Evolutionary conservation across 1,140 invertebrate species (phyloP), one percentile per base, ranked within the genome.

Genomic region (Camponotus vicinus): DNA sequence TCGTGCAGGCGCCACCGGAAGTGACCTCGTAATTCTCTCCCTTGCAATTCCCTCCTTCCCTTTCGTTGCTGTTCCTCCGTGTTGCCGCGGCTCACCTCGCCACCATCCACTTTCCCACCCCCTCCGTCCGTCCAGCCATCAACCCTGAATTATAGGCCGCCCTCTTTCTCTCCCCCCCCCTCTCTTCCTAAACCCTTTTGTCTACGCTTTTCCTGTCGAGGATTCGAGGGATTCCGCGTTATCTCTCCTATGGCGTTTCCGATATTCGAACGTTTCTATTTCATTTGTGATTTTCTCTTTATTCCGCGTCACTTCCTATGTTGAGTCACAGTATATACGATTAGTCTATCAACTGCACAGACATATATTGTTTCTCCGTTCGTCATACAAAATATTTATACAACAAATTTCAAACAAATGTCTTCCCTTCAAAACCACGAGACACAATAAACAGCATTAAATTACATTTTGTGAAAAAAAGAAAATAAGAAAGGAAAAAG

Each of bases 11-110:
- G 92, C 94, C 94, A 95, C 94, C 93, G 94, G 94, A 95, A 94
- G 94, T 94, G 94, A 95, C 94, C 94, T 93, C 94, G 94, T 95
- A 95, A 95, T 95, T 95, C 94, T 95, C 93, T 83, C 79, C 94
- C 94, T 93, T 94, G 94, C 95, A 95, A 95, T 95, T 95, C 94
- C 94, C 83, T 9, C 59, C 32, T 34, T 67, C 52, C 52, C 45
- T 67, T 69, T 49, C 69, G 64, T 49, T 61, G 49, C 67, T 73
- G 69, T 73, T 85, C 69, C 86, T 61, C 64, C 55, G 64, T 70
- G 76, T 80, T 61, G 49, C 63, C 84, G 42, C 75, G 59, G 49
- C 63, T 49, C 21, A 32, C 45, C 69, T 70, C 66, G 52, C 79
- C 69, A 59, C 13, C 21, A 40, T 42, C 27, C 52, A 18, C 34